phyloP scores from a whole-genome alignment of 1,140 invertebrate genomes.

The Drepana arcuata region DNA sequence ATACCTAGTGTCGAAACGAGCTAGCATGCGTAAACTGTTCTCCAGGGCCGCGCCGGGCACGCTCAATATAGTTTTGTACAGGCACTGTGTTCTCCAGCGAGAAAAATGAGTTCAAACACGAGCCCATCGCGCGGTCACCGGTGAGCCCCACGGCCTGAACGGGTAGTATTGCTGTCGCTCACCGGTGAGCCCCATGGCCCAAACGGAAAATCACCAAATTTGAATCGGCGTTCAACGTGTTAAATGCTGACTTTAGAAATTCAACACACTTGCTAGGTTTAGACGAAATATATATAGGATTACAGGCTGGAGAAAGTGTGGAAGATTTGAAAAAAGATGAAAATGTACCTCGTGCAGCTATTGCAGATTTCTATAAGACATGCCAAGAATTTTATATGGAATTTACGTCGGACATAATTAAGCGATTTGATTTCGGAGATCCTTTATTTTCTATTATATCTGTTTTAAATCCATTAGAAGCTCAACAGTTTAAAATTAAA shows the following conservation, averaged over 20 bases:
- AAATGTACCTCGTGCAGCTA: slow-evolving; percentile 4
- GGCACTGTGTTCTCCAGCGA: no score
- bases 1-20: no score
- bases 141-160: no score
- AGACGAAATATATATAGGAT: slow-evolving; percentile 11
- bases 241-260: slow-evolving; percentile 8
- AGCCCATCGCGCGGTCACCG: no score
- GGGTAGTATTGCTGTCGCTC: no score
- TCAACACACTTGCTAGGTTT: slow-evolving; percentile 8
- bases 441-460: slow-evolving; percentile 6
- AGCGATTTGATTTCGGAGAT: slow-evolving; percentile 11
- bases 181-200: no score
- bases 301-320: slow-evolving; percentile 7
- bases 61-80: no score
- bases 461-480: slow-evolving; percentile 8
- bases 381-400: slow-evolving; percentile 16
- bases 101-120: no score
- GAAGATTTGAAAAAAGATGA: slow-evolving; percentile 8
- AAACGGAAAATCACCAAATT: no score
- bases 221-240: no score
- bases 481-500: slow-evolving; percentile 11
- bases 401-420: slow-evolving; percentile 8
- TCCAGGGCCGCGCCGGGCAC: no score
- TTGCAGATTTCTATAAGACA: slow-evolving; percentile 8
- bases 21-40: no score